phyloP scores from a whole-genome alignment of 2,888 invertebrate species.

The Syrista parreyssii region DNA sequence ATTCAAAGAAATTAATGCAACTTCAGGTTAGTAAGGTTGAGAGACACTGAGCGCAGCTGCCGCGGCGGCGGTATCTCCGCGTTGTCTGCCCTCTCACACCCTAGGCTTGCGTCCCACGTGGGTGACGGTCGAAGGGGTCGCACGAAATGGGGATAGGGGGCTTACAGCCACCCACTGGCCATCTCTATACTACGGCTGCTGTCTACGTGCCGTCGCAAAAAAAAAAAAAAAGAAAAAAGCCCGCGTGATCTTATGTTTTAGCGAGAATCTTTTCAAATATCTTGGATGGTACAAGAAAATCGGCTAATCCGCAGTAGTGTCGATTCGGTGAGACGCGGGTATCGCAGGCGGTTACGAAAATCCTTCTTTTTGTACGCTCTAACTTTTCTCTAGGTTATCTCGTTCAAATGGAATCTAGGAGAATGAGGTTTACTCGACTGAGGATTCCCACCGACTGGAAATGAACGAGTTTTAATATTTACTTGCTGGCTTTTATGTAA shows the following conservation, averaged over 20 bases:
- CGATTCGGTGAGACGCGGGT: not conserved
- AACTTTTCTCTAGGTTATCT: not conserved
- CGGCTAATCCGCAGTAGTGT: not conserved
- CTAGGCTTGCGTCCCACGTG: conserved; percentile 62
- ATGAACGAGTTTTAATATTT: not conserved
- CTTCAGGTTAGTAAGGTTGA: conserved; percentile 38
- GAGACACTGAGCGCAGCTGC: conserved; percentile 62
- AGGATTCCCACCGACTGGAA: not conserved
- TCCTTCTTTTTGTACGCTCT: not conserved
- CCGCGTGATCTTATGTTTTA: not conserved
- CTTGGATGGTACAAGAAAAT: not conserved
- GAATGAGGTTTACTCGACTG: not conserved
- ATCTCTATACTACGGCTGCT: conserved; percentile 27
- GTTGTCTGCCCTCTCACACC: conserved; percentile 62
- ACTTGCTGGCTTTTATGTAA: not conserved
- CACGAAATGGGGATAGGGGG: conserved; percentile 47
- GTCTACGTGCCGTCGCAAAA: conserved; percentile 1
- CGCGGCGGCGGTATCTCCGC: conserved; percentile 59
- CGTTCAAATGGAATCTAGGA: not conserved
- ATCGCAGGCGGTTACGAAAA: not conserved
- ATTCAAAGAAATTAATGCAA: not conserved
- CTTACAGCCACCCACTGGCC: conserved; percentile 53
- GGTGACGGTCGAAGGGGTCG: conserved; percentile 65
- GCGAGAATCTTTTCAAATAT: not conserved
- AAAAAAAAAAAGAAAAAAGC: conserved; percentile 10